Conservation (phyloP, 1,140 invertebrate genomes). For the Plectus sambesii region DNA sequence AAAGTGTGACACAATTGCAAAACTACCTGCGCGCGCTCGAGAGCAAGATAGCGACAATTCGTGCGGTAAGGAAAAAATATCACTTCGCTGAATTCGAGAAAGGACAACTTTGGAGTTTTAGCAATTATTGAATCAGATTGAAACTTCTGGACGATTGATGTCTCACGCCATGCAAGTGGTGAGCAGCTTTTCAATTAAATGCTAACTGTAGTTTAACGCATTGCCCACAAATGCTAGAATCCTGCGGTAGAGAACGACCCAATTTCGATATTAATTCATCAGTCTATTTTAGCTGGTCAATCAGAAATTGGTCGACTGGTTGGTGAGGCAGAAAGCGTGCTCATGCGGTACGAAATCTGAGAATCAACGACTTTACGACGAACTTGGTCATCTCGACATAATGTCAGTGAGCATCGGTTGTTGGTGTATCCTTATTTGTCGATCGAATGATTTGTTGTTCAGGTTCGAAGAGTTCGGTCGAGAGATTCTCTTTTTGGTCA, state of each 20-base stretch:
- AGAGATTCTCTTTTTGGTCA: constrained; percentile 17
- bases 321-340: constrained; percentile 14
- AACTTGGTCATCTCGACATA: constrained; percentile 16
- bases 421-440: too few species aligned
- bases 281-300: constrained; percentile 15
- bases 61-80: constrained; percentile 7
- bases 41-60: constrained; percentile 12
- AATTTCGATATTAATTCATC: too few species aligned
- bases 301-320: constrained; percentile 17
- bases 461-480: constrained; percentile 17
- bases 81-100: neutral
- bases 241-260: too few species aligned
- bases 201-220: too few species aligned
- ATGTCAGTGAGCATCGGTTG: constrained; percentile 1
- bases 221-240: too few species aligned
- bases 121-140: constrained; percentile 14
- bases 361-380: constrained; percentile 16
- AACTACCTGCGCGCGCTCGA: constrained; percentile 12
- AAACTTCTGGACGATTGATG: constrained; percentile 13
- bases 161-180: constrained; percentile 15
- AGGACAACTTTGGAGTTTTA: neutral
- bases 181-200: too few species aligned
- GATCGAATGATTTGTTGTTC: neutral
- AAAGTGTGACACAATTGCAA: constrained; percentile 11
- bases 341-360: constrained; percentile 13